Evolutionary conservation across 2,888 invertebrate species (phyloP), one percentile per base, ranked within the genome.

Genomic region (Hirtodrosophila alboralis): DNA sequence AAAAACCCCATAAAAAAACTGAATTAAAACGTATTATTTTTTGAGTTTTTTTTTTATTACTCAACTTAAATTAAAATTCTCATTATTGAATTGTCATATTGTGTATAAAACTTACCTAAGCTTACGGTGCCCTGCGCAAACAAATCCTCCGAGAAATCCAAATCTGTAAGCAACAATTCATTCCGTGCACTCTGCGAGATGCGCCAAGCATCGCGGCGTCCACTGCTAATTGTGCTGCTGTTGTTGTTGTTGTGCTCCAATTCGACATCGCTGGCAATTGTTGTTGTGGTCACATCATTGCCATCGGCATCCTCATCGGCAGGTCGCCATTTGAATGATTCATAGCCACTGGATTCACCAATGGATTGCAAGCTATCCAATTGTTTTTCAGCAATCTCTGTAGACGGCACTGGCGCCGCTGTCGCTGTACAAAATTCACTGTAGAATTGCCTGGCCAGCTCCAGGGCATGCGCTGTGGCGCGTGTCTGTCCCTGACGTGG

Each of bases 311-410:
- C 92, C 0, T 93, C 92, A 14, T 93, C 93, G 1, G 92, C 91
- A 1, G 91, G 91, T 57, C 92, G 91, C 87, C 92, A 92, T 84
- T 92, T 93, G 63, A 95, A 93, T 81, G 95, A 95, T 81, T 95
- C 95, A 81, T 95, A 95, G 4, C 95, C 96, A 83, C 95, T 96
- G 8, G 91, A 91, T 74, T 95, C 95, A 0, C 94, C 95, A 21
- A 94, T 91, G 9, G 95, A 95, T 74, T 93, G 92, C 61, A 95
- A 91, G 78, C 95, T 95, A 81, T 94, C 93, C 52, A 88, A 71
- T 69, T 91, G 88, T 52, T 89, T 88, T 60, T 91, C 88, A 36
- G 87, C 75, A 59, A 75, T 44, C 23, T 88, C 88, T 10, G 48
- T 77, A 49, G 54, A 26, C 4, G 54, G 26, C 4, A 51, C 44